A percentile compares a stretch with the other conserved stretches of the same genome.
Evolutionary conservation across 2,888 invertebrate species (phyloP).

Genomic region (Tetragnatha montana): DNA sequence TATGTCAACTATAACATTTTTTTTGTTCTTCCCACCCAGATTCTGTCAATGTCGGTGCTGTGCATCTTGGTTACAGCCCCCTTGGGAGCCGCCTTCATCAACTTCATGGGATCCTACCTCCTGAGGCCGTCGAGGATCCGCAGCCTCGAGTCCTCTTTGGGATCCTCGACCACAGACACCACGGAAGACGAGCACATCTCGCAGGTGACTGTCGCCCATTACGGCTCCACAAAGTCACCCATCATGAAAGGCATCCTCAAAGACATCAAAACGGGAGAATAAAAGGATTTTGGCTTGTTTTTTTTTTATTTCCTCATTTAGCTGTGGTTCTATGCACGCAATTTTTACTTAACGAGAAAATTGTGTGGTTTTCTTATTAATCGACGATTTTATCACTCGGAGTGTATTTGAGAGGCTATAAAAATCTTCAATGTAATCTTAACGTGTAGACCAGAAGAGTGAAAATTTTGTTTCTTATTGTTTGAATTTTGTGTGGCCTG

Average conservation of each 20-base stretch:
- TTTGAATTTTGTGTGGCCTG: no score
- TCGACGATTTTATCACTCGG: no score
- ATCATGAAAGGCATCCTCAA: neutral
- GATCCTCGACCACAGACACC: neutral
- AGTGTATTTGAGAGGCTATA: no score
- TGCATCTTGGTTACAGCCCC: conserved; percentile 89
- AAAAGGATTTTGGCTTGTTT: no score
- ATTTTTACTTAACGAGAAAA: no score
- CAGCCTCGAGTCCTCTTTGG: neutral
- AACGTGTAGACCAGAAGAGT: no score
- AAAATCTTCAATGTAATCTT: no score
- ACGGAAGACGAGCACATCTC: conserved; percentile 17
- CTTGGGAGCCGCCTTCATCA: conserved; percentile 76
- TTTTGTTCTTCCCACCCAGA: conserved; percentile 76
- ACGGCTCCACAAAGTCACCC: neutral
- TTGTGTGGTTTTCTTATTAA: no score
- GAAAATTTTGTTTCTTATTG: no score
- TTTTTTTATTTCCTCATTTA: no score
- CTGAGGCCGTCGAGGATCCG: neutral
- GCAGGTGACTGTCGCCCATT: conserved; percentile 13
- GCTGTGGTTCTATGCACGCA: no score
- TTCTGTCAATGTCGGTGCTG: conserved; percentile 86
- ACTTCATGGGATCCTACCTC: conserved; percentile 23
- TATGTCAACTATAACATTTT: neutral
- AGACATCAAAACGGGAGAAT: neutral